phyloP scores from a whole-genome alignment of 2,113 vertebrate species.

The Atrichornis clamosus region DNA sequence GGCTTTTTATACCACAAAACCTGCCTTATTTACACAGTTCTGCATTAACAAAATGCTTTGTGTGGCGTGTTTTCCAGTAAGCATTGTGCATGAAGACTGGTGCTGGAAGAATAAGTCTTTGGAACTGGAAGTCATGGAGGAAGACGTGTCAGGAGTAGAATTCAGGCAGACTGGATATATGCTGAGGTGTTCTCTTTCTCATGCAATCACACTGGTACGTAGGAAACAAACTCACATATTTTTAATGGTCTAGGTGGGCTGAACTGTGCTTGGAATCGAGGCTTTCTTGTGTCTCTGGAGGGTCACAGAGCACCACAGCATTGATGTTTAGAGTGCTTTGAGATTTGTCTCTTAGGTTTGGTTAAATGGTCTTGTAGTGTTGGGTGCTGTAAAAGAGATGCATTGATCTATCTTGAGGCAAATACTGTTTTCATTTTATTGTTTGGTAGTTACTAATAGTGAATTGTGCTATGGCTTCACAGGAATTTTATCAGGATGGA shows the following conservation, averaged over 20 bases:
- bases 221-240: not conserved
- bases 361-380: not conserved
- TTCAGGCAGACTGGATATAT: conserved; percentile 97
- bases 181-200: conserved; percentile 94
- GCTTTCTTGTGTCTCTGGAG: not conserved
- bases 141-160: conserved; percentile 83
- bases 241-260: not conserved
- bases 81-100: conserved; percentile 95
- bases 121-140: conserved; percentile 90
- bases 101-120: conserved; percentile 97
- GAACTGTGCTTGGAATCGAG: not conserved
- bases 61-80: conserved; percentile 69
- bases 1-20: not conserved
- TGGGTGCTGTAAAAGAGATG: not conserved
- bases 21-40: not conserved
- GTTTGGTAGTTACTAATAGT: not conserved
- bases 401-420: not conserved
- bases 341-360: not conserved
- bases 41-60: not conserved
- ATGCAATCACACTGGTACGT: conserved; percentile 94
- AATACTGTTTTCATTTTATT: not conserved
- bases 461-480: conserved; percentile 26
- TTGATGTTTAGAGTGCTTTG: not conserved
- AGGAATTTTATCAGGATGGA: conserved; percentile 99
- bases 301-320: not conserved